Base-by-base conservation (phyloP, 2,888 invertebrate genomes). In the Synergus gifuensis region DNA sequence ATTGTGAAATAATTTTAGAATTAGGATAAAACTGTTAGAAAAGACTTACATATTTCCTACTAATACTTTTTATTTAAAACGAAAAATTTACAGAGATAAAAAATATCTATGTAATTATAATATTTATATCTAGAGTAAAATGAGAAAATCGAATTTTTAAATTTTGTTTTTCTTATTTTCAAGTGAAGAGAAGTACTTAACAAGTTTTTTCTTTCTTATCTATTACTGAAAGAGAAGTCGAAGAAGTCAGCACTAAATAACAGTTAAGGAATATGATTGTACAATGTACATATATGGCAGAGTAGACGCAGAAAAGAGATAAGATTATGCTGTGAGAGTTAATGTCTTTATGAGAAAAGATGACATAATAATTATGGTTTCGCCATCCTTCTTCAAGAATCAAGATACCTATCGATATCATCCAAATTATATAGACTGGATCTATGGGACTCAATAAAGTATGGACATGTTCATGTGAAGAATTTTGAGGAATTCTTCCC, bases 301-400 rank as follows among this genome's bases (percentile, higher is more conserved):
- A 64, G 64, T 64, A 64, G 64, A 42, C 64, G 42, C 5, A 18
- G 11, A 42, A 18, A 66, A 66, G 40, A 66, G 66, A 66, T 66
- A 66, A 66, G 44, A 18, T 42, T 42, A 42, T 66, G 44, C 44
- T 44, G 44, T 44, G 66, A 42, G 66, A 66, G 40, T 66, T 66
- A 66, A 66, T 66, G 66, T 66, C 42, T 42, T 66, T 66, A 66
- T 66, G 42, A 44, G 66, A 66, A 66, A 66, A 66, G 42, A 18
- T 42, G 66, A 66, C 66, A 66, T 18, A 66, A 40, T 66, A 66
- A 66, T 66, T 66, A 66, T 66, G 42, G 44, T 66, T 66, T 66
- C n/a, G 66, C 42, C n/a, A 42, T 66, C 66, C 66, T 66, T 14
- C 42, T 66, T 42, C 42, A 42, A 66, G 42, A 66, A 42, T 18